Evolutionary conservation across 30 jellyfish, hydroid and myxozoan species (phyloP).

Genomic region (Cassiopea xamachana): DNA sequence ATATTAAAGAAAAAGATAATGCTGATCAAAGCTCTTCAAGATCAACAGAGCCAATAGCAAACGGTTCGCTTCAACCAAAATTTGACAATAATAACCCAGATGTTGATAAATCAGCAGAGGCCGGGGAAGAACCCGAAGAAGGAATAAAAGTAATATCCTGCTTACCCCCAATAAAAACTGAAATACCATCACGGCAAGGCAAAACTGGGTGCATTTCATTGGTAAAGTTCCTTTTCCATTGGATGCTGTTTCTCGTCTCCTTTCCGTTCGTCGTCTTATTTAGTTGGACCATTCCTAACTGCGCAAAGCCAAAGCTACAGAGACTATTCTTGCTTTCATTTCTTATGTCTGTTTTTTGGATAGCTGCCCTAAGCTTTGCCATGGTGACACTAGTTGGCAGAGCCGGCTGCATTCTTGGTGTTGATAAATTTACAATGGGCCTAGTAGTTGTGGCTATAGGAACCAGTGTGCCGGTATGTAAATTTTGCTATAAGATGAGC

Average conservation of each 20-base stretch:
- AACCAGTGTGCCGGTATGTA: slow-evolving; percentile 97
- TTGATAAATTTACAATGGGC: slow-evolving; percentile 97
- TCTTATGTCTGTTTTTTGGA: slow-evolving; percentile 93
- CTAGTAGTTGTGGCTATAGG: slow-evolving; percentile 98
- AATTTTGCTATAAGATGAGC: too few relatives aligned
- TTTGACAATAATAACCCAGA: slow-evolving; percentile 15
- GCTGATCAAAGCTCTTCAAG: slow-evolving; percentile 28
- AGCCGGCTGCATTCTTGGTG: slow-evolving; percentile 95
- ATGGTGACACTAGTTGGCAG: slow-evolving; percentile 98
- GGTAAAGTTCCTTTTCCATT: slow-evolving; percentile 53
- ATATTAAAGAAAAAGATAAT: slow-evolving; percentile 54
- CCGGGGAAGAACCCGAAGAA: slow-evolving; percentile 59
- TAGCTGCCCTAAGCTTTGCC: slow-evolving; percentile 94
- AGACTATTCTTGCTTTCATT: slow-evolving; percentile 83
- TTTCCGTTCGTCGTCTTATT: slow-evolving; percentile 88
- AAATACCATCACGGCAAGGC: slow-evolving; percentile 78
- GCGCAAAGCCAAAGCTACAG: slow-evolving; percentile 86
- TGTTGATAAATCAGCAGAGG: slow-evolving; percentile 21
- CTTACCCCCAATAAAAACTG: slow-evolving; percentile 92
- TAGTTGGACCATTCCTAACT: slow-evolving; percentile 98
- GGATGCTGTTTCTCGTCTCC: slow-evolving; percentile 90
- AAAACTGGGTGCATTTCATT: slow-evolving; percentile 57
- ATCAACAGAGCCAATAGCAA: slow-evolving; percentile 69
- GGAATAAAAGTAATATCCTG: slow-evolving; percentile 83
- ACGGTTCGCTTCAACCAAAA: slow-evolving; percentile 30